phyloP scores from a whole-genome alignment of 2,113 vertebrate genomes.

The Stegostoma tigrinum region DNA sequence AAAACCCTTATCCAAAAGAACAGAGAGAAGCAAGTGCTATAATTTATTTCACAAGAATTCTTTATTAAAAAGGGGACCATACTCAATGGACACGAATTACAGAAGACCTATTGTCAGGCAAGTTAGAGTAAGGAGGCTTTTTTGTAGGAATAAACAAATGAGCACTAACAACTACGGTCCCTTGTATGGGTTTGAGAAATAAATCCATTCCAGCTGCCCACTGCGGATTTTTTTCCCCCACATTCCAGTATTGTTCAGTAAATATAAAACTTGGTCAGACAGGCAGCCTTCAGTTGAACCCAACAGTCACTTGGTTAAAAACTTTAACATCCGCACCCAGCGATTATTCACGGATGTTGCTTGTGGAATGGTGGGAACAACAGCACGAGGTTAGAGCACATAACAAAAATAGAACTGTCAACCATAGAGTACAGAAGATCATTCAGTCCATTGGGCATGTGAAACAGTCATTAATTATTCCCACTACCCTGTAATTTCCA shows the following conservation, averaged over 20 bases:
- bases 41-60: neutral
- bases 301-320: neutral
- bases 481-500: neutral
- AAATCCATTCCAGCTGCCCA: neutral
- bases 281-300: neutral
- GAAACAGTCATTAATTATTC: neutral
- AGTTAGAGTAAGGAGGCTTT: neutral
- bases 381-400: neutral
- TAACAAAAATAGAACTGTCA: neutral
- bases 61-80: neutral
- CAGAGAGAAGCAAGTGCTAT: neutral
- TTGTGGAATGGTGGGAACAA: neutral
- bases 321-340: neutral
- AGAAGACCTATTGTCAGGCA: neutral
- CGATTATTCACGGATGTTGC: constrained; percentile 11
- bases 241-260: neutral
- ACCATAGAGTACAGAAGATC: neutral
- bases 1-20: neutral
- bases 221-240: neutral
- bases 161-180: neutral
- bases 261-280: neutral
- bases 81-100: neutral
- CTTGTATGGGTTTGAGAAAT: neutral
- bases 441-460: neutral
- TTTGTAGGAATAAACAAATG: neutral